Base-by-base conservation (phyloP, 2,113 vertebrate species). In the Petaurus breviceps region DNA sequence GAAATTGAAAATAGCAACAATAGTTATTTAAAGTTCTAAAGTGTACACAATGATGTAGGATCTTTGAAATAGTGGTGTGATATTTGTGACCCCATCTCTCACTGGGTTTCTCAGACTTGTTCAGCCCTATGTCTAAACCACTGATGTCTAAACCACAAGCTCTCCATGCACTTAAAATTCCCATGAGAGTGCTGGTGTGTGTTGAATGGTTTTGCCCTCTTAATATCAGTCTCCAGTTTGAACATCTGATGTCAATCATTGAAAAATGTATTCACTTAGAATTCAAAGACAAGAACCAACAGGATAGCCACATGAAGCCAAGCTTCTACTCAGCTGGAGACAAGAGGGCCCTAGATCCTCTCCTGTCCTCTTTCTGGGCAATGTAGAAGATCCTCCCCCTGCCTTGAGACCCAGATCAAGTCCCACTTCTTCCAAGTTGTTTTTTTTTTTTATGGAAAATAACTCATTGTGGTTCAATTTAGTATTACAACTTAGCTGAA, bases 41-140 rank as follows among this genome's bases (percentile, higher is more conserved):
- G 43, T 84, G 49, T 24, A 92, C 49, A 49, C 43, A 8, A 51
- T 50, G 53, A 51, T 91, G 12, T 57, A 61, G 51, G 50, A 92
- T 90, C 92, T 95, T 97, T 96, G 95, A 95, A 90, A 46, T 47
- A 90, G 0, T 11, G 47, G 90, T 46, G 50, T 57, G 57, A 55
- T 5, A 46, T 47, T 46, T 95, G 95, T 52, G 94, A 93, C 92
- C 92, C 89, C 0, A 0, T 25, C 49, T 95, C 94, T 95, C 90
- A 49, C 95, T 53, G 54, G n/a, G 43, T 90, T 90, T 94, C 90
- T 92, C 28, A 57, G 68, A 91, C 90, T 68, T 91, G 92, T 50
- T 91, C 53, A 95, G 23, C 52, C 91, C 95, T 91, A 95, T n/a
- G n/a, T n/a, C 94, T 97, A 98, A 98, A 98, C 94, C 61, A 94